Percentiles rank a stretch among this genome's conserved stretches.
These are phyloP conservation scores for Stratiolaelaps scimitus DNA, from an alignment of 1,140 invertebrate species.

Conservation along the genomic window DNA sequence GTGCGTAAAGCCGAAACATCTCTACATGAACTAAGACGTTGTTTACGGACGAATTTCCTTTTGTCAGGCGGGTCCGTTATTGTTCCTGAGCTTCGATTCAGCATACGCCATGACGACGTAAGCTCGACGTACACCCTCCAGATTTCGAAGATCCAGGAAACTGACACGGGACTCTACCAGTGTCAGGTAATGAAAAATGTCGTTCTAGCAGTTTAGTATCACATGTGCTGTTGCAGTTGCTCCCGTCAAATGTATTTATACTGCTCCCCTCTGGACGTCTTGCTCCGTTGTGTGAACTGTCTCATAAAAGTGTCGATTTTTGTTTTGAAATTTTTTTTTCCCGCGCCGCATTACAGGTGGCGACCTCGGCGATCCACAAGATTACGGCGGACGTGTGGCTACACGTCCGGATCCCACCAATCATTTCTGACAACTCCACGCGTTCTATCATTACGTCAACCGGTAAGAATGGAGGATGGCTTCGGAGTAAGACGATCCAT, in stretches of 20 bases:
- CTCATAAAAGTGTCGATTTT: neutral
- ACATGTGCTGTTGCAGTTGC: neutral
- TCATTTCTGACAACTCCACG: conserved; percentile 84
- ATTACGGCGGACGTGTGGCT: conserved; percentile 69
- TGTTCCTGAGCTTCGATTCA: conserved; percentile 59
- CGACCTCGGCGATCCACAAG: conserved; percentile 51
- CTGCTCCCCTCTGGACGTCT: neutral
- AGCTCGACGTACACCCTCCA: conserved; percentile 67
- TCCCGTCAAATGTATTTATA: no score
- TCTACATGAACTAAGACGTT: no score
- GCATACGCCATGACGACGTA: conserved; percentile 55
- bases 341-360: neutral
- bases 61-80: conserved; percentile 33
- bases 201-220: no score
- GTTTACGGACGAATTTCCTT: no score
- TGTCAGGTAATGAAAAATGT: conserved; percentile 53
- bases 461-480: neutral
- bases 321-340: neutral
- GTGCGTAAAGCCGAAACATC: conserved; percentile 55
- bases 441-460: conserved; percentile 37
- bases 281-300: neutral
- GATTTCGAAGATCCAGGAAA: conserved; percentile 89
- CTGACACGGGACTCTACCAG: conserved; percentile 71
- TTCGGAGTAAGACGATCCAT: conserved; percentile 38
- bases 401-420: conserved; percentile 61